Conservation (phyloP, 2,888 invertebrate species). For the Prostheceraeus crozeri region DNA sequence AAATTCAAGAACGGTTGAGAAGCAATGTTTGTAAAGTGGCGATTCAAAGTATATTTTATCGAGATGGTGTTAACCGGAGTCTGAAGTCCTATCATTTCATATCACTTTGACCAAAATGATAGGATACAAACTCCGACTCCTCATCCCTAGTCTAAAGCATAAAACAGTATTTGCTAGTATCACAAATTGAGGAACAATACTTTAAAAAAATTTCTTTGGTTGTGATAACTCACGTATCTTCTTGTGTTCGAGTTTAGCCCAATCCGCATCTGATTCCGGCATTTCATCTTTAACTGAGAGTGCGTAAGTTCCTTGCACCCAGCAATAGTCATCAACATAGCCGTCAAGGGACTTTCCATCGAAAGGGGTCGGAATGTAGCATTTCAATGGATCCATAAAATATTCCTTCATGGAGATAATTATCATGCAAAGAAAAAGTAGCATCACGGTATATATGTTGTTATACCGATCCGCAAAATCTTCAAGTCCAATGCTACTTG, state of each 20-base stretch:
- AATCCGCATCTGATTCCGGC: not conserved
- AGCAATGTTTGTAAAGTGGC: too few species aligned
- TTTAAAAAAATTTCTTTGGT: too few species aligned
- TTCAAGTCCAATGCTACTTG: slow-evolving; percentile 27
- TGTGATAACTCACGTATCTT: slow-evolving; percentile 19
- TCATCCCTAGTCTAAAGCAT: too few species aligned
- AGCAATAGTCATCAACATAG: slow-evolving; percentile 29
- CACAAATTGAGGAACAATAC: too few species aligned
- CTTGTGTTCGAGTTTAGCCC: slow-evolving; percentile 12
- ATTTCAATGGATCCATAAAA: slow-evolving; percentile 7
- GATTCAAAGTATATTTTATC: too few species aligned
- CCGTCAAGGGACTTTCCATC: not conserved
- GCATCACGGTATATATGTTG: not conserved
- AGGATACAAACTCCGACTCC: too few species aligned
- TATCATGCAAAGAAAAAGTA: slow-evolving; percentile 12
- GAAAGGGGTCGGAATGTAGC: slow-evolving; percentile 3
- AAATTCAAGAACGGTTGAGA: too few species aligned
- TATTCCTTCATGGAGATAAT: slow-evolving; percentile 27
- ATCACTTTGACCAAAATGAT: too few species aligned
- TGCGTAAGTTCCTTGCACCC: slow-evolving; percentile 26
- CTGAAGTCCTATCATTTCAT: too few species aligned
- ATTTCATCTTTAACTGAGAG: not conserved
- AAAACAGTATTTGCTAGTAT: too few species aligned
- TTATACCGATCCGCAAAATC: slow-evolving; percentile 24
- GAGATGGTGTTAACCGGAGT: too few species aligned